Evolutionary conservation across 2,113 vertebrate species (phyloP).

Genomic region (Pterocles gutturalis): DNA sequence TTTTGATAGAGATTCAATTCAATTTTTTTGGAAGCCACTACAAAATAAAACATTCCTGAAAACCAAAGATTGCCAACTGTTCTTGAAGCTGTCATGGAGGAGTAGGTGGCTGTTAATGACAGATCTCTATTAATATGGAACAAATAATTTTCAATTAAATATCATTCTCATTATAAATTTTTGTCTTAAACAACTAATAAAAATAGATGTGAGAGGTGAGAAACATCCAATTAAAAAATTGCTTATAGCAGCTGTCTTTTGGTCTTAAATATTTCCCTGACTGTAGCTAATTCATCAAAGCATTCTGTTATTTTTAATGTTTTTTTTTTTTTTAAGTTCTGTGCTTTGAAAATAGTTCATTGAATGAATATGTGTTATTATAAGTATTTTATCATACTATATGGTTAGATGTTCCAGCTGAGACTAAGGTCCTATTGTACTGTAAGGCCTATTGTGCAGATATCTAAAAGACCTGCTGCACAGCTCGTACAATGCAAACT

Average conservation of each 20-base stretch:
- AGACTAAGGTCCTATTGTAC: not conserved
- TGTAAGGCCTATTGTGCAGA: not conserved
- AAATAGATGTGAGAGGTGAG: not conserved
- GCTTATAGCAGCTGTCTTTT: not conserved
- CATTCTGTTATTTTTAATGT: not conserved
- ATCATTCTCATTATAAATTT: not conserved
- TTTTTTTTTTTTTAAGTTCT: not conserved
- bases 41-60: not conserved
- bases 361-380: not conserved
- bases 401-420: not conserved
- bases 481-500: not conserved
- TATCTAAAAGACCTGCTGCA: not conserved
- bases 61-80: not conserved
- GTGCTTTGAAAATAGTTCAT: not conserved
- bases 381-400: not conserved
- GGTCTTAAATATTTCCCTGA: not conserved
- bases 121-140: not conserved
- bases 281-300: not conserved
- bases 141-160: not conserved
- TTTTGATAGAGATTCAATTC: not conserved
- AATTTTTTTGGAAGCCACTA: not conserved
- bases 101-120: not conserved
- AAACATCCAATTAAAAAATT: not conserved
- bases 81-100: not conserved
- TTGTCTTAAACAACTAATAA: not conserved